A percentile compares a stretch with the other conserved stretches of the same genome.
phyloP scores from a whole-genome alignment of 2,797 vertebrate species.

The Sebastiscus tertius region DNA sequence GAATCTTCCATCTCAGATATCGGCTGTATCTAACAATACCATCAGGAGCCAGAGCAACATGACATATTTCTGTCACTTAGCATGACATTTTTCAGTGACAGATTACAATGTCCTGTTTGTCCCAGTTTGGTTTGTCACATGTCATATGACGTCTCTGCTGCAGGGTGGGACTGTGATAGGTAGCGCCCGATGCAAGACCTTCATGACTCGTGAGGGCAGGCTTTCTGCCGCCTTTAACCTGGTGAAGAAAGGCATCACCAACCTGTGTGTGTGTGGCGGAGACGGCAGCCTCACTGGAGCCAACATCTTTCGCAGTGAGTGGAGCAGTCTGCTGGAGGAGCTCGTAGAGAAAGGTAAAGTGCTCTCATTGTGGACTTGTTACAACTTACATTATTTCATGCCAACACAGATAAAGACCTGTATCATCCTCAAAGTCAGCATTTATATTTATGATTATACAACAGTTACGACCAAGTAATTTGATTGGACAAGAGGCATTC shows the following conservation, averaged over 20 bases:
- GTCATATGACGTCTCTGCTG: neutral
- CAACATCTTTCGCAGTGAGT: conserved; percentile 93
- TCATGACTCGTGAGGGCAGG: conserved; percentile 89
- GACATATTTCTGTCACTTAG: neutral
- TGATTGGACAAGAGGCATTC: neutral
- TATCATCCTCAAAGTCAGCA: neutral
- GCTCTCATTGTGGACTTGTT: neutral
- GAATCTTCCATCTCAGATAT: neutral
- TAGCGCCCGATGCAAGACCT: conserved; percentile 93
- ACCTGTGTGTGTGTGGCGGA: conserved; percentile 95
- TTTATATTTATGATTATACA: neutral
- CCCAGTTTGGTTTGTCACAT: neutral
- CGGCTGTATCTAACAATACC: neutral
- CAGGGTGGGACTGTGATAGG: conserved; percentile 96
- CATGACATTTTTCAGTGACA: neutral
- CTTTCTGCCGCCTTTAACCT: conserved; percentile 90
- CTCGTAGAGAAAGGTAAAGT: conserved; percentile 87
- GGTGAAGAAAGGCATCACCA: conserved; percentile 92
- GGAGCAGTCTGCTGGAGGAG: conserved; percentile 89
- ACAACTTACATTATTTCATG: neutral
- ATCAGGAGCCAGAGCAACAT: neutral
- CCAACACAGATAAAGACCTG: neutral
- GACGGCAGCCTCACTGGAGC: conserved; percentile 97
- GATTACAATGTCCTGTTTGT: neutral
- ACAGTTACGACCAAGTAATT: neutral